A percentile compares a stretch with the other conserved stretches of the same genome.
These are phyloP conservation scores for Cheilosia impressa DNA, from an alignment of 2,888 invertebrate species.

Conservation along the genomic window DNA sequence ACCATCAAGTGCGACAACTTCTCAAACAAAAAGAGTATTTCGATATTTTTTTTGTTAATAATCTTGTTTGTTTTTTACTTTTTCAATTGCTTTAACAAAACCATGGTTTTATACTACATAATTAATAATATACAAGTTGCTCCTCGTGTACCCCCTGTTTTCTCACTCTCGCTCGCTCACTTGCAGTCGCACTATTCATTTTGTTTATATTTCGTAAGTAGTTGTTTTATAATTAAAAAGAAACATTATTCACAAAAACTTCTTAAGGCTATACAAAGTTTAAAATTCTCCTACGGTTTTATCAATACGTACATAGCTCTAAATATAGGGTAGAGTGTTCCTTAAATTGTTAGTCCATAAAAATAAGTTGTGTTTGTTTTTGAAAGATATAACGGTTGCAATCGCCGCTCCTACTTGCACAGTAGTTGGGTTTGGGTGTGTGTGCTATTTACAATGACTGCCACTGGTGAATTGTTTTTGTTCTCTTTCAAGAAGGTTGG, in stretches of 20 bases:
- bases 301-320: constrained; percentile 33
- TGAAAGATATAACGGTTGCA: constrained; percentile 30
- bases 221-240: constrained; percentile 53
- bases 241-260: constrained; percentile 65
- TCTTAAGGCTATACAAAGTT: constrained; percentile 59
- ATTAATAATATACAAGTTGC: constrained; percentile 47
- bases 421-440: constrained; percentile 22
- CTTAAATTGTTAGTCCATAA: constrained; percentile 34
- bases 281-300: constrained; percentile 62
- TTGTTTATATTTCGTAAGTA: constrained; percentile 46
- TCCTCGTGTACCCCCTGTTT: constrained; percentile 12
- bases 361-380: constrained; percentile 14
- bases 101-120: constrained; percentile 12
- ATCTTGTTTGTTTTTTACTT: constrained; percentile 23
- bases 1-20: no score
- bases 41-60: constrained; percentile 17
- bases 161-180: constrained; percentile 65
- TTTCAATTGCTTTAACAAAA: constrained; percentile 60
- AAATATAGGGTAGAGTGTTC: constrained; percentile 12
- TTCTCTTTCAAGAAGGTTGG: constrained; percentile 7
- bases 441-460: constrained; percentile 49
- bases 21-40: not conserved
- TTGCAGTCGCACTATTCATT: constrained; percentile 47
- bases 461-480: constrained; percentile 31
- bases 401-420: constrained; percentile 22